Evolutionary conservation across 2,888 invertebrate genomes (phyloP).

Genomic region (Eueremaeus valkanovi): DNA sequence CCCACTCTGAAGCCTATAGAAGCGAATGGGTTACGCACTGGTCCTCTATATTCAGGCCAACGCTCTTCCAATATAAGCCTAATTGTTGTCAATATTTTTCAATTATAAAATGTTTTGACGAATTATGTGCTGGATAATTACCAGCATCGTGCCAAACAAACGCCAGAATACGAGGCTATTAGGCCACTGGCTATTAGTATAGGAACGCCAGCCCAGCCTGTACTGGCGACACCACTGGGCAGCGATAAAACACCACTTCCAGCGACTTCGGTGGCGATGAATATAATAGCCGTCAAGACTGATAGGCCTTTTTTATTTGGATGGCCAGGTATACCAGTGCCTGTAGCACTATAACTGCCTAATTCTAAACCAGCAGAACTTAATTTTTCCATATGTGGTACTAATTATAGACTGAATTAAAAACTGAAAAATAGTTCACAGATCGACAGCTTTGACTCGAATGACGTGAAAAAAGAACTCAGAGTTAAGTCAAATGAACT

Average conservation of each 20-base stretch:
- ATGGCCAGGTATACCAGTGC: not conserved
- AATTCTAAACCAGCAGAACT: no score
- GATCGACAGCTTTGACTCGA: no score
- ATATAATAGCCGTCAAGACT: slow-evolving; percentile 59
- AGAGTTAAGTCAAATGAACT: no score
- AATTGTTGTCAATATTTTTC: no score
- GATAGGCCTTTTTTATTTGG: slow-evolving; percentile 52
- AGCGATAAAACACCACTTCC: slow-evolving; percentile 68
- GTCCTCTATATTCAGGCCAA: slow-evolving; percentile 58
- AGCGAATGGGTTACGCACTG: slow-evolving; percentile 73
- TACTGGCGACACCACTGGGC: slow-evolving; percentile 62
- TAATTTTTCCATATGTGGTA: no score
- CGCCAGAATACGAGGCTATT: slow-evolving; percentile 71
- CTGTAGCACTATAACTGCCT: not conserved
- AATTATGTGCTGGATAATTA: no score
- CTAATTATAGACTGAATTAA: no score
- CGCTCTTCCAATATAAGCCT: slow-evolving; percentile 71
- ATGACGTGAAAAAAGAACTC: no score
- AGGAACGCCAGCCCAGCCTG: slow-evolving; percentile 65
- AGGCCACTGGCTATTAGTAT: slow-evolving; percentile 61
- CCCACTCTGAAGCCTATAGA: slow-evolving; percentile 75
- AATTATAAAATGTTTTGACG: no score
- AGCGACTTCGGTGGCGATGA: slow-evolving; percentile 67
- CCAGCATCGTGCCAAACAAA: slow-evolving; percentile 75
- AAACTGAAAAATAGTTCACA: no score